Percentiles rank a stretch among this genome's conserved stretches.
Evolutionary conservation across 2,797 vertebrate species (phyloP).

Genomic region (Fistularia commersonii): DNA sequence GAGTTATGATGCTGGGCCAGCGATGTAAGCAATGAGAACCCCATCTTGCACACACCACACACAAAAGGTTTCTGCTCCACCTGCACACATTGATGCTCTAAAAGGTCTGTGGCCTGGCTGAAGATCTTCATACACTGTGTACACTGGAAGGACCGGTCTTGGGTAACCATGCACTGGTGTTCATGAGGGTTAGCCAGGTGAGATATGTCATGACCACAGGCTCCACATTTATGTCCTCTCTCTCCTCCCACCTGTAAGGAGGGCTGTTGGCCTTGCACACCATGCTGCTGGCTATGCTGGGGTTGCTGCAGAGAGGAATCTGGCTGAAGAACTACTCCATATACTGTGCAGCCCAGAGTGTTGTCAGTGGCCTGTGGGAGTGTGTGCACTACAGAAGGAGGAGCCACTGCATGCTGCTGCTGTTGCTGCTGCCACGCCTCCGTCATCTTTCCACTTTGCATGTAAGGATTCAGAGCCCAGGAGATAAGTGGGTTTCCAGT

Average conservation of each 20-base stretch:
- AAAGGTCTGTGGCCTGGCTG: conserved; percentile 92
- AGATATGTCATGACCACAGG: conserved; percentile 89
- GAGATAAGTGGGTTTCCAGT: conserved; percentile 13
- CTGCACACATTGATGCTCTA: conserved; percentile 94
- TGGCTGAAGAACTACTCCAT: conserved; percentile 90
- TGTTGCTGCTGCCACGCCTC: conserved; percentile 85
- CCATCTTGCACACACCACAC: conserved; percentile 96
- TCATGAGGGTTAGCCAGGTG: conserved; percentile 93
- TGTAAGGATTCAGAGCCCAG: conserved; percentile 50
- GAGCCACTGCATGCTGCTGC: conserved; percentile 85
- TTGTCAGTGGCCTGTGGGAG: conserved; percentile 84
- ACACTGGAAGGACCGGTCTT: conserved; percentile 96
- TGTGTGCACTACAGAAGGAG: conserved; percentile 86
- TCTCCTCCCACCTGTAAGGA: conserved; percentile 80
- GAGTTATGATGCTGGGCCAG: conserved; percentile 93
- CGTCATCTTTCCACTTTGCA: conserved; percentile 75
- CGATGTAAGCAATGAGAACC: conserved; percentile 93
- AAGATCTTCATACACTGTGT: conserved; percentile 98
- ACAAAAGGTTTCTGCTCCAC: conserved; percentile 97
- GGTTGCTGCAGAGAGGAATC: conserved; percentile 81
- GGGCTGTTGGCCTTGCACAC: conserved; percentile 73
- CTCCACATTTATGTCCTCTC: conserved; percentile 85
- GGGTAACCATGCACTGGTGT: conserved; percentile 92
- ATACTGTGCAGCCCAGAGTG: conserved; percentile 88
- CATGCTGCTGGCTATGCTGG: conserved; percentile 68